These are phyloP conservation scores for Rhagium mordax DNA, from an alignment of 2,888 invertebrate genomes.

Conservation along the genomic window DNA sequence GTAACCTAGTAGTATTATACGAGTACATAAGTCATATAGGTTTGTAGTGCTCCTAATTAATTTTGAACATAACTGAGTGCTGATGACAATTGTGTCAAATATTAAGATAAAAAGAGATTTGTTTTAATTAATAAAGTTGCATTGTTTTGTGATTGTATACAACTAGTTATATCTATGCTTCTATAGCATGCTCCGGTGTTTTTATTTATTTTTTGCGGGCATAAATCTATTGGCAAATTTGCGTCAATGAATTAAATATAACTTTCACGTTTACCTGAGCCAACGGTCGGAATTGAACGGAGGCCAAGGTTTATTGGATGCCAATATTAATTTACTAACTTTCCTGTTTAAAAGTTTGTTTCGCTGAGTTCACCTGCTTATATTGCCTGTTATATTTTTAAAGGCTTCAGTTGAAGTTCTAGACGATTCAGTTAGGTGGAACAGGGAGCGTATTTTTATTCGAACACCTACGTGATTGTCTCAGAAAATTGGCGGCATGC, in stretches of 20 bases:
- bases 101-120: too few relatives aligned
- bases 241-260: constrained; percentile 49
- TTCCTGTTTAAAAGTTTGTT: constrained; percentile 11
- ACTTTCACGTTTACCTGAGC: constrained; percentile 40
- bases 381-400: constrained; percentile 6
- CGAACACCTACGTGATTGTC: not conserved
- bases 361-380: not conserved
- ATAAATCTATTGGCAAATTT: constrained; percentile 34
- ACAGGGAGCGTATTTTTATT: not conserved
- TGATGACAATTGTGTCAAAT: too few relatives aligned
- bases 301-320: constrained; percentile 42
- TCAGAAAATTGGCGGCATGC: not conserved
- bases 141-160: too few relatives aligned
- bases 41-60: too few relatives aligned
- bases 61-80: too few relatives aligned
- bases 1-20: too few relatives aligned
- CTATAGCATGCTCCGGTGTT: not conserved
- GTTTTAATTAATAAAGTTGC: too few relatives aligned
- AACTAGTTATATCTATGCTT: not conserved
- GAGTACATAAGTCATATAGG: too few relatives aligned
- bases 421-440: not conserved
- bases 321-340: not conserved
- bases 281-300: constrained; percentile 42
- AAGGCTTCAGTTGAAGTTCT: not conserved
- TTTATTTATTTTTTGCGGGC: not conserved